phyloP scores from a whole-genome alignment of 2,888 invertebrate genomes.

The Lutraria lutraria region DNA sequence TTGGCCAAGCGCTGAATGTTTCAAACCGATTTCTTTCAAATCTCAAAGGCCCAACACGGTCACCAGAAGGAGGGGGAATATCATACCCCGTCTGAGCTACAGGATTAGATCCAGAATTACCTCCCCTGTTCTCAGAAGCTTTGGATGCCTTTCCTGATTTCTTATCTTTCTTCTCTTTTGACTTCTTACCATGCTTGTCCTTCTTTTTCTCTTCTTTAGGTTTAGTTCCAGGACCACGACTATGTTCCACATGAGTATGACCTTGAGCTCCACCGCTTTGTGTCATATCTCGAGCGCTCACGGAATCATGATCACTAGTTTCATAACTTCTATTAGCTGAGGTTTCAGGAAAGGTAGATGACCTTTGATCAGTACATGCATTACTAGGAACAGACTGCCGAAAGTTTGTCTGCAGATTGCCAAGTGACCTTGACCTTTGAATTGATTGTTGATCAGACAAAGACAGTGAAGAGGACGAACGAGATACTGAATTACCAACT shows the following conservation, averaged over 20 bases:
- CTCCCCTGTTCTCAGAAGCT: background rate
- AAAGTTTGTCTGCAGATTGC: constrained; percentile 22
- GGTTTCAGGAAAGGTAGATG: constrained; percentile 16
- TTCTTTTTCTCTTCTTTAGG: constrained; percentile 37
- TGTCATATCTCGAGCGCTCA: background rate
- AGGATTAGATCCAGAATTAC: background rate
- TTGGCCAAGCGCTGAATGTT: constrained; percentile 76
- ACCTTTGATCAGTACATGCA: constrained; percentile 10
- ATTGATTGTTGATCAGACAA: constrained; percentile 15
- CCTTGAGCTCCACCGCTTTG: background rate
- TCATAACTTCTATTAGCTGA: background rate
- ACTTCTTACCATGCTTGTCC: constrained; percentile 26
- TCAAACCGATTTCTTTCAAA: constrained; percentile 75
- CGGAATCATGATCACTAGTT: constrained; percentile 5
- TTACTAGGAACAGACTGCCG: background rate
- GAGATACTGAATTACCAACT: background rate
- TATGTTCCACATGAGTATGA: background rate
- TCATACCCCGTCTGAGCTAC: constrained; percentile 37
- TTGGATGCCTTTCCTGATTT: background rate
- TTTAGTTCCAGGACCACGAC: constrained; percentile 2
- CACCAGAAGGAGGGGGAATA: constrained; percentile 58
- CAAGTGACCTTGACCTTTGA: constrained; percentile 36
- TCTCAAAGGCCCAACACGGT: constrained; percentile 67
- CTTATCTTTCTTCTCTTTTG: constrained; percentile 41
- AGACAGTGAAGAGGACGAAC: background rate